Evolutionary conservation across 2,797 vertebrate species (phyloP).

Genomic region (Ambastaia sidthimunki): DNA sequence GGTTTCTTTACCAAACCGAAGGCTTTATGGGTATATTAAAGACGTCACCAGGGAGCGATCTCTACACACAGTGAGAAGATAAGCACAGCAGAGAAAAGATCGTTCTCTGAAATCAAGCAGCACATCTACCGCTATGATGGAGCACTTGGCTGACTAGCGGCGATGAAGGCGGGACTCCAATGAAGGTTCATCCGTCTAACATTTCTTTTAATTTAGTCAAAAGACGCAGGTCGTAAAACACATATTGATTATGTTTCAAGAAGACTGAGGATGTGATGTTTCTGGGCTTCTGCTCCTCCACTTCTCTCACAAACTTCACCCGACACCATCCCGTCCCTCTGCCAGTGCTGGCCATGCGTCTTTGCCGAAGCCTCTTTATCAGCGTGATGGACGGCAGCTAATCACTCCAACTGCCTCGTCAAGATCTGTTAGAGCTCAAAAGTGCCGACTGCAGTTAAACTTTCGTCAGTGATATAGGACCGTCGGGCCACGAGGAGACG

Average conservation of each 20-base stretch:
- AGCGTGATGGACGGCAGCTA: constrained; percentile 44
- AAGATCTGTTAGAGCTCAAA: constrained; percentile 36
- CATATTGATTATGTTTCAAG: constrained; percentile 60
- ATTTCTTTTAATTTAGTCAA: constrained; percentile 59
- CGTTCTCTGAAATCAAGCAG: constrained; percentile 12
- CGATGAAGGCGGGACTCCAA: constrained; percentile 39
- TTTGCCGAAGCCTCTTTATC: constrained; percentile 35
- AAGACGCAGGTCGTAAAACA: constrained; percentile 55
- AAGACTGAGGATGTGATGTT: constrained; percentile 56
- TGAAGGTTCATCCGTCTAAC: constrained; percentile 44
- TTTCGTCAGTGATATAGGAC: constrained; percentile 15
- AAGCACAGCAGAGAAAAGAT: not conserved
- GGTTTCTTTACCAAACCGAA: too few relatives aligned
- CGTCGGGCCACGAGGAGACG: constrained; percentile 4
- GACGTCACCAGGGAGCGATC: not conserved
- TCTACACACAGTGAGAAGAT: not conserved
- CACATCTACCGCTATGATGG: constrained; percentile 14
- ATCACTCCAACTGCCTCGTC: constrained; percentile 24
- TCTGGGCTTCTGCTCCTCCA: constrained; percentile 24
- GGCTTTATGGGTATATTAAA: not conserved
- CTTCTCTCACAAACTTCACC: constrained; percentile 34
- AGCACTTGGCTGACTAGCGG: constrained; percentile 28
- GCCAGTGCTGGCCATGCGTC: constrained; percentile 33
- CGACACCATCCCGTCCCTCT: constrained; percentile 34
- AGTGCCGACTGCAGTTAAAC: constrained; percentile 49